Percentiles rank a stretch among this genome's conserved stretches.
Conservation (phyloP, 2,888 invertebrate species). For the Arrhopalites spinosus region DNA sequence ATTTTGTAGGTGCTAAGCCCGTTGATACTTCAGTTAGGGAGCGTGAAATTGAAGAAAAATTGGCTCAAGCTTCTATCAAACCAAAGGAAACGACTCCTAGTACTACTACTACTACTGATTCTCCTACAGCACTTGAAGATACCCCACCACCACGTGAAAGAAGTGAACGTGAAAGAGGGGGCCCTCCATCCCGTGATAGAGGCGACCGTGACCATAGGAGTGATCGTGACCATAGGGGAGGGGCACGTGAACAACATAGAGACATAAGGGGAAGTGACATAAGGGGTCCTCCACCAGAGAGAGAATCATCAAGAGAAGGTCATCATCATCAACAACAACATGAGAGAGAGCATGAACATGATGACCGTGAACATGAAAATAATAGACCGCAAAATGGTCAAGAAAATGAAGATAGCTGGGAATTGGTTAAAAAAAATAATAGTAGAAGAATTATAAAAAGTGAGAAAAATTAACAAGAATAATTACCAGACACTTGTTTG, state of each 20-base stretch:
- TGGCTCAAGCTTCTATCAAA: constrained; percentile 58
- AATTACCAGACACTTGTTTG: background rate
- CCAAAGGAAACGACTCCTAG: background rate
- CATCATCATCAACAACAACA: background rate
- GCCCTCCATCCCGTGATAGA: background rate
- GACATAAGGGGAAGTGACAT: too few relatives aligned
- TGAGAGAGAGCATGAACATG: constrained; percentile 14
- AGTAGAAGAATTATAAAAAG: background rate
- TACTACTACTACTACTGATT: too few relatives aligned
- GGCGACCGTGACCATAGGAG: too few relatives aligned
- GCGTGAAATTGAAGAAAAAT: constrained; percentile 86
- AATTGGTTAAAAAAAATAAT: background rate
- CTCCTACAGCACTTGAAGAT: too few relatives aligned
- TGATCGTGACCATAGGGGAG: constrained; percentile 6
- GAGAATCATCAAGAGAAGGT: background rate
- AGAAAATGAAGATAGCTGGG: background rate
- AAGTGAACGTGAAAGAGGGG: background rate
- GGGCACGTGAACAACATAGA: too few relatives aligned
- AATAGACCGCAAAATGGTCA: background rate
- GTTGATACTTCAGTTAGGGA: constrained; percentile 91
- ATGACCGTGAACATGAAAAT: background rate
- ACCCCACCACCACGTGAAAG: background rate
- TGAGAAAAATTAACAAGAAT: constrained; percentile 2
- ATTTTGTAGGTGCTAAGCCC: constrained; percentile 74
- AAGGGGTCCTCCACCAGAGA: too few relatives aligned